Evolutionary conservation across 1,140 invertebrate species (phyloP).

Genomic region (Diachasma alloeum): DNA sequence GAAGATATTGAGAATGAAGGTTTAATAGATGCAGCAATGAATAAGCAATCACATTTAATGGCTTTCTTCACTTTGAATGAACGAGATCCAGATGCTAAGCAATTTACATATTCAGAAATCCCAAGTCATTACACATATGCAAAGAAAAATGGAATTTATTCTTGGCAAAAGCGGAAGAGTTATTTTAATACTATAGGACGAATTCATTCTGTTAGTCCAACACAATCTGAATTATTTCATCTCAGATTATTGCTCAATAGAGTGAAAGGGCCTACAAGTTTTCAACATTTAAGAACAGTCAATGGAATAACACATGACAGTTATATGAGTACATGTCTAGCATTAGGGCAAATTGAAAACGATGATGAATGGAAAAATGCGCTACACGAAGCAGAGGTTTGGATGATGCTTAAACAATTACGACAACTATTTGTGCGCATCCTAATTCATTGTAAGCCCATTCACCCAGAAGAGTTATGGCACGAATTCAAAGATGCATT

Average conservation of each 20-base stretch:
- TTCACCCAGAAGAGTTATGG: conserved; percentile 12
- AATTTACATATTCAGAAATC: neutral
- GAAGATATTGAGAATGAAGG: neutral
- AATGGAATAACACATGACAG: neutral
- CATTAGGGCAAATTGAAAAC: neutral
- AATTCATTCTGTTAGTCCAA: conserved; percentile 26
- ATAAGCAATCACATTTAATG: conserved; percentile 33
- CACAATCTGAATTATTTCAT: no score
- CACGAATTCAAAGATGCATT: conserved; percentile 23
- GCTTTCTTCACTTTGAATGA: conserved; percentile 31
- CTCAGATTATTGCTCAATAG: no score
- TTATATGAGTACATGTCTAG: neutral
- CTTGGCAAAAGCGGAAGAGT: neutral
- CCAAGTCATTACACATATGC: neutral
- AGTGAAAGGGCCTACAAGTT: no score
- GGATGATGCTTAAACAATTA: no score
- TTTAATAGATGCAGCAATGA: neutral
- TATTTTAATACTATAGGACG: conserved; percentile 16
- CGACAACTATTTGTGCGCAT: conserved; percentile 15
- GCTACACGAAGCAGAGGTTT: neutral
- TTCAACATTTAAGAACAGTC: no score
- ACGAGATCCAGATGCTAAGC: neutral
- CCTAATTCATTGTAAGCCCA: conserved; percentile 4
- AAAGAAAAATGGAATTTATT: neutral
- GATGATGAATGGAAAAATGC: neutral